These are phyloP conservation scores for Synanthedon andrenaeformis DNA, from an alignment of 2,888 invertebrate genomes.

Conservation along the genomic window DNA sequence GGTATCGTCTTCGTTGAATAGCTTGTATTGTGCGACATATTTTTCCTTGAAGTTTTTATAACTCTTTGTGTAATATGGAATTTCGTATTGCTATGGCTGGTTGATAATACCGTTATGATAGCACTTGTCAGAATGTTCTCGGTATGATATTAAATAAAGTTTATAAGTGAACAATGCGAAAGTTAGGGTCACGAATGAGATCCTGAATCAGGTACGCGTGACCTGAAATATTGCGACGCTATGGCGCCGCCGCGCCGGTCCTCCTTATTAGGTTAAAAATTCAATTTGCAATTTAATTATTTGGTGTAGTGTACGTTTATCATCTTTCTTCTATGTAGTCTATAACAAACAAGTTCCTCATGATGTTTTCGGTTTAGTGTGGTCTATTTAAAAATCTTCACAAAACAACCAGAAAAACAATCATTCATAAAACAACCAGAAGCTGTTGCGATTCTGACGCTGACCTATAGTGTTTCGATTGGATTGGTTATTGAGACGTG, in stretches of 20 bases:
- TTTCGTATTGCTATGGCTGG: neutral
- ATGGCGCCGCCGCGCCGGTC: constrained; percentile 35
- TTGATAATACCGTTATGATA: neutral
- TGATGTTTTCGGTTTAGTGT: no score
- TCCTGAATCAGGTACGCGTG: constrained; percentile 47
- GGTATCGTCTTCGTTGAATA: constrained; percentile 31
- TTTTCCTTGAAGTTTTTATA: constrained; percentile 20
- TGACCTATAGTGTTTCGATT: no score
- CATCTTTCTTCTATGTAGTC: no score
- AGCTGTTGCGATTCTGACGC: no score
- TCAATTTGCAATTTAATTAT: neutral
- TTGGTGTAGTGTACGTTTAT: no score
- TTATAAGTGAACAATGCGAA: neutral
- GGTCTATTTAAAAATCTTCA: no score
- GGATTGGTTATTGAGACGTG: no score
- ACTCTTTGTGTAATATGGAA: neutral
- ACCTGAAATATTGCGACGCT: constrained; percentile 41
- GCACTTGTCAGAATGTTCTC: neutral
- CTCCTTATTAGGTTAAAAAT: constrained; percentile 4
- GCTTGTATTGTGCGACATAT: constrained; percentile 30
- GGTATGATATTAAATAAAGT: neutral
- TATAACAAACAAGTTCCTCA: no score
- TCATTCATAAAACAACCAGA: no score
- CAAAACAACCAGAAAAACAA: no score
- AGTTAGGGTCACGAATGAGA: constrained; percentile 30